Evolutionary conservation across 2,888 invertebrate genomes (phyloP).

Genomic region (Erannis defoliaria): DNA sequence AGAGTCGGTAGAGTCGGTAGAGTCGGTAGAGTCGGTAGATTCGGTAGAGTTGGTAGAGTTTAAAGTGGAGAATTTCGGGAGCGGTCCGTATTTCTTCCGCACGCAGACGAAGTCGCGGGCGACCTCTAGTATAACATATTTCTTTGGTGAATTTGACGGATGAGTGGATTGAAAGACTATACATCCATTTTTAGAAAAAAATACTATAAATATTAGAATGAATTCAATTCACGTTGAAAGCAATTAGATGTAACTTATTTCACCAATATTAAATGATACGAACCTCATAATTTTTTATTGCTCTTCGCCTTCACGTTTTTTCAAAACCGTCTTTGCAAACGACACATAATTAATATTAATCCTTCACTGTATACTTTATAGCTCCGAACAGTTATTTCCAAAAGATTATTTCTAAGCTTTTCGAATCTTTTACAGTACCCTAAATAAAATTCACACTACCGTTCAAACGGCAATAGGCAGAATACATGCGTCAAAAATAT

Average conservation of each 20-base stretch:
- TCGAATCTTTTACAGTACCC: slow-evolving; percentile 19
- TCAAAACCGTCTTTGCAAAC: slow-evolving; percentile 16
- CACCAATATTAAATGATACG: not conserved
- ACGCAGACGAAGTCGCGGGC: no score
- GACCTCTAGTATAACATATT: no score
- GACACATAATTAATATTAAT: not conserved
- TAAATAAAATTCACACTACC: slow-evolving; percentile 39
- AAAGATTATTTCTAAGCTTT: slow-evolving; percentile 24
- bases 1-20: no score
- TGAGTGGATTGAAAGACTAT: no score
- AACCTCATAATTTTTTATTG: slow-evolving; percentile 1
- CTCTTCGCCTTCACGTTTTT: no score
- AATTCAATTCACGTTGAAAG: not conserved
- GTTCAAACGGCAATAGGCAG: slow-evolving; percentile 44
- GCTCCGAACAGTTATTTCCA: slow-evolving; percentile 9
- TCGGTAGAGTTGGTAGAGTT: no score
- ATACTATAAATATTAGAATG: not conserved
- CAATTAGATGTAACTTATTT: not conserved
- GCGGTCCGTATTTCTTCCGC: no score
- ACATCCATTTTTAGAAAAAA: no score
- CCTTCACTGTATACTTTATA: slow-evolving; percentile 10
- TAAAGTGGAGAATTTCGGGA: no score
- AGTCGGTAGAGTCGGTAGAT: no score
- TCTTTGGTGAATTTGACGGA: no score
- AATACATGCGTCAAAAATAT: slow-evolving; percentile 74